Base-by-base conservation (phyloP, 2,113 vertebrate genomes). In the Notiomystis cincta region DNA sequence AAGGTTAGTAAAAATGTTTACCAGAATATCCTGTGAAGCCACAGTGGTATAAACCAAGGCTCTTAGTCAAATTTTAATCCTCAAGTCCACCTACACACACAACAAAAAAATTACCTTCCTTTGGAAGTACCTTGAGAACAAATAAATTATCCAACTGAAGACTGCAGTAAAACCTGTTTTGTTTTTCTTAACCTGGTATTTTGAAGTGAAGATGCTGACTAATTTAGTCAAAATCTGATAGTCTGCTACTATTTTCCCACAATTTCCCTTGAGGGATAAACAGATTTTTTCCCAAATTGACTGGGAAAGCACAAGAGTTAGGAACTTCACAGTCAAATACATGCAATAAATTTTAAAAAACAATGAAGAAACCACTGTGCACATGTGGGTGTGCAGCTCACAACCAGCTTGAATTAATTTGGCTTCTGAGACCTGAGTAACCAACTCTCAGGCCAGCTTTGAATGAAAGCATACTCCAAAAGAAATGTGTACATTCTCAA, bases 181-280 rank as follows among this genome's bases (percentile, higher is more conserved):
- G 37, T 62, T 86, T 71, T 76, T 83, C 57, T 82, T 33, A 40
- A 77, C 23, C 31, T n/a, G 44, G 23, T 78, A 53, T 81, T 96
- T 95, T 87, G 31, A 61, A 94, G 64, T 1, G 0, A 57, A 42
- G 50, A 79, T 91, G 83, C 81, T 95, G 95, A 96, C 72, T 89
- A 93, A 90, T 35, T 79, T 45, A 31, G n/a, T 58, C 5, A 17
- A 95, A 95, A 95, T 88, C 87, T 93, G 89, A 87, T 93, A 89
- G 40, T 54, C 65, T 89, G 77, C 69, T 87, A 85, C 42, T 45
- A 79, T 65, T 89, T 95, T 91, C 77, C 57, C 87, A 82, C 84
- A 38, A 89, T 93, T 96, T 96, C 83, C 91, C 95, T 91, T 79
- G 89, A 97, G 93, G 93, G 73, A 84, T 95, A 96, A 95, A 95